Conservation (phyloP, 92 coral and sea anemone species). For the Micromussa lordhowensis region DNA sequence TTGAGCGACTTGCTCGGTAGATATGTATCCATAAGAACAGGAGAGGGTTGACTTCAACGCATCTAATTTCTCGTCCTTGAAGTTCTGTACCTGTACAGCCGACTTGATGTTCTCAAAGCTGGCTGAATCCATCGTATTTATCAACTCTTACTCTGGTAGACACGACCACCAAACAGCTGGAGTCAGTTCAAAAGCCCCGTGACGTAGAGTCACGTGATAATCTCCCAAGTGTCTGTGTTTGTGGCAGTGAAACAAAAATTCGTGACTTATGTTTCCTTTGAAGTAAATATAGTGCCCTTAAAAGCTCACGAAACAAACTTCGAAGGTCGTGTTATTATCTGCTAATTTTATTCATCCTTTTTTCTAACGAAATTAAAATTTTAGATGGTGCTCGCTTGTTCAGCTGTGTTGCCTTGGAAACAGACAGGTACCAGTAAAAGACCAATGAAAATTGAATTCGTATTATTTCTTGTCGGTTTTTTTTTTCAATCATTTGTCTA, state of each 20-base stretch:
- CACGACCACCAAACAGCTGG: not conserved
- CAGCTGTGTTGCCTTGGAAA: not conserved
- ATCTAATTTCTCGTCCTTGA: slow-evolving; percentile 64
- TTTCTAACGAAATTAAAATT: not conserved
- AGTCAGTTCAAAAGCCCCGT: not conserved
- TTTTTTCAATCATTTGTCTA: not conserved
- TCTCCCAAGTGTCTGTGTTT: not conserved
- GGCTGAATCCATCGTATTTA: slow-evolving; percentile 53
- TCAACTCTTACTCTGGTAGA: not conserved
- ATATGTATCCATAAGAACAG: slow-evolving; percentile 39
- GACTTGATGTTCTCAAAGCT: slow-evolving; percentile 41
- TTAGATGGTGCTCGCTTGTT: not conserved
- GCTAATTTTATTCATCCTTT: not conserved
- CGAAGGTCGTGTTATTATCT: not conserved
- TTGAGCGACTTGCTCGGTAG: slow-evolving; percentile 72
- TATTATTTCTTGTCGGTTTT: not conserved
- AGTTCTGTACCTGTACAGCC: slow-evolving; percentile 43
- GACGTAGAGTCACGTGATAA: not conserved
- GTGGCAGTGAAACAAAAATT: too few relatives aligned
- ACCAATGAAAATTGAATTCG: not conserved
- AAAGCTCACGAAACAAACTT: not conserved
- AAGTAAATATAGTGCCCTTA: too few relatives aligned
- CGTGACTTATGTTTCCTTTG: too few relatives aligned
- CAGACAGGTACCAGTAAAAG: not conserved
- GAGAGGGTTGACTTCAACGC: slow-evolving; percentile 43